Evolutionary conservation across 2,797 vertebrate genomes (phyloP), one percentile per base, ranked within the genome.

Genomic region (Bufotes viridis): DNA sequence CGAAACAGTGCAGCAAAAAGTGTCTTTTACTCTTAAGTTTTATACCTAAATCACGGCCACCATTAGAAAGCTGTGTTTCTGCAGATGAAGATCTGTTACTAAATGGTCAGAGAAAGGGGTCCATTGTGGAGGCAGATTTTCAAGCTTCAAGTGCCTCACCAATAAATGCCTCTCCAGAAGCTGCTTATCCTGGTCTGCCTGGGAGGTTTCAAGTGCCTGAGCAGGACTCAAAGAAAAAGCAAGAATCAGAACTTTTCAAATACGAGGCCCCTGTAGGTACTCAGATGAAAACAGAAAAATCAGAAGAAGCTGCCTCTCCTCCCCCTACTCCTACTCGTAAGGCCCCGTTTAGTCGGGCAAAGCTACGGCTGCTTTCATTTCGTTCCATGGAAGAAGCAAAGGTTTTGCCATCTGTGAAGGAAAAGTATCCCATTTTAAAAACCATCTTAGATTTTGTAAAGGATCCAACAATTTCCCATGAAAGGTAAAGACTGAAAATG

Each of bases 331-430:
- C 97, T 3, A 93, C 95, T 0, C 95, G 97, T 0, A 96, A 96
- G 90, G 93, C 96, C 0, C 95, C 96, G 0, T 97, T 98, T 86
- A 95, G 94, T 85, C 96, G 97, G 12, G 97, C 97, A 0, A 95
- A 97, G n/a, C 94, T 99, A 1, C 96, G 98, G 87, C 96, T 99
- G 49, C 95, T 99, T 26, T 99, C 98, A 3, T 97, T 96, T 92
- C 93, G 97, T 69, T 99, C 98, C 0, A 90, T 97, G 92, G 98
- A 99, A 76, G 98, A 99, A 88, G 94, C 96, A 2, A 95, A 94
- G 75, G 87, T 95, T n/a, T 80, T 91, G 49, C 96, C 96, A 1
- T 96, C 96, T 1, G 93, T 98, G 63, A 99, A 97, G 90, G 98
- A 99, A 85, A 96, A 96, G 87, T 97, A 97, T 80, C 97, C 97